Evolutionary conservation across 2,113 vertebrate genomes (phyloP).

Genomic region (Thunnus maccoyii): DNA sequence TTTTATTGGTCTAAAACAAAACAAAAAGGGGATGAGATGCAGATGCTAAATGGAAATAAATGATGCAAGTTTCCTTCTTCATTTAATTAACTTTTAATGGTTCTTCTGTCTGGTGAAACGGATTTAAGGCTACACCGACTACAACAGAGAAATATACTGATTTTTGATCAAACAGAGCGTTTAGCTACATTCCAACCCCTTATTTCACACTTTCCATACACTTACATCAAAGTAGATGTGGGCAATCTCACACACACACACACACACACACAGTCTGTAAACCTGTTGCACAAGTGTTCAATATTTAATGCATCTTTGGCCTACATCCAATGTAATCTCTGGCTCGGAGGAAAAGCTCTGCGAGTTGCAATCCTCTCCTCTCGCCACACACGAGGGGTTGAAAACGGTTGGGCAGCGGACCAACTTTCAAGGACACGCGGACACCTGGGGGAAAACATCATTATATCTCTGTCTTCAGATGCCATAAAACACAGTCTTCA

Average conservation of each 20-base stretch:
- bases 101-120: too few species aligned
- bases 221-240: not conserved
- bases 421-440: constrained; percentile 55
- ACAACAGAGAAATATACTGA: not conserved
- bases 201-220: constrained; percentile 1
- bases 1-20: too few species aligned
- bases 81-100: not conserved
- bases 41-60: not conserved
- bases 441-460: not conserved
- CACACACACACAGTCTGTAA: not conserved
- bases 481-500: not conserved
- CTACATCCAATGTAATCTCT: constrained; percentile 61
- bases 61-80: too few species aligned
- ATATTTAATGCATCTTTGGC: constrained; percentile 71
- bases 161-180: not conserved
- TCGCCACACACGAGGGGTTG: constrained; percentile 16
- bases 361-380: not conserved
- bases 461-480: not conserved
- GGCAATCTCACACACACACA: not conserved
- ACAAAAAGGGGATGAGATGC: not conserved
- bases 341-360: constrained; percentile 37
- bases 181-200: not conserved
- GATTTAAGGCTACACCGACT: not conserved
- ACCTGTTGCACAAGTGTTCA: constrained; percentile 43
- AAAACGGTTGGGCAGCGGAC: constrained; percentile 37